These are phyloP conservation scores for Drosophila seguyi DNA, from an alignment of 1,140 invertebrate genomes.

Conservation along the genomic window DNA sequence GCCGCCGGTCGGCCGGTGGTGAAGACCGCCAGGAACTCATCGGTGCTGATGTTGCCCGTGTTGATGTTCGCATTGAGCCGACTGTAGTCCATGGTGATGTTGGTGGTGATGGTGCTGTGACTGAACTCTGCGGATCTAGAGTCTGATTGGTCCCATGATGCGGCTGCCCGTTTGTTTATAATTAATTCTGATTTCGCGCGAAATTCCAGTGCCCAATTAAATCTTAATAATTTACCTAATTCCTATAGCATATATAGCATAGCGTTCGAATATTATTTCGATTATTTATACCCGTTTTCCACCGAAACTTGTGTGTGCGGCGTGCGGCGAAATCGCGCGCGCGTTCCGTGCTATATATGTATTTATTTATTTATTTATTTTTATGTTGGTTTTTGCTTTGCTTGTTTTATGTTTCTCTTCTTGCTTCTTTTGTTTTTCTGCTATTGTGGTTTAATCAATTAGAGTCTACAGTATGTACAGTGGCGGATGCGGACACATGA, in stretches of 20 bases:
- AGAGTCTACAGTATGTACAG: slow-evolving; percentile 58
- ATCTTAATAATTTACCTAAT: slow-evolving; percentile 73
- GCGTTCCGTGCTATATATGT: slow-evolving; percentile 18
- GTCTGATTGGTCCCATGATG: slow-evolving; percentile 79
- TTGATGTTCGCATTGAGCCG: slow-evolving; percentile 72
- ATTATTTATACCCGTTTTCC: slow-evolving; percentile 82
- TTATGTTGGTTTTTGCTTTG: slow-evolving; percentile 10
- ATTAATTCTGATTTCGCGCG: slow-evolving; percentile 58
- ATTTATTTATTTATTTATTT: slow-evolving; percentile 33
- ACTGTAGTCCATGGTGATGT: slow-evolving; percentile 69
- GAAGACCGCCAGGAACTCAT: slow-evolving; percentile 81
- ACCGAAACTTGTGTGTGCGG: slow-evolving; percentile 81
- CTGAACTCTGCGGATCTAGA: slow-evolving; percentile 53
- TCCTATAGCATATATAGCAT: slow-evolving; percentile 50
- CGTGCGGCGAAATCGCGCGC: slow-evolving; percentile 41
- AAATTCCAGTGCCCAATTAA: slow-evolving; percentile 57
- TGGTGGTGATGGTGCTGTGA: slow-evolving; percentile 7
- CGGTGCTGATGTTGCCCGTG: slow-evolving; percentile 83
- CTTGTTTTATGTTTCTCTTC: slow-evolving; percentile 10
- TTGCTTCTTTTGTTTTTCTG: background rate
- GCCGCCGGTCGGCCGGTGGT: slow-evolving; percentile 35
- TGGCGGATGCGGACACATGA: slow-evolving; percentile 28
- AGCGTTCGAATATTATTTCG: slow-evolving; percentile 54
- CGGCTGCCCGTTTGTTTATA: slow-evolving; percentile 65
- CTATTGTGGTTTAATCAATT: slow-evolving; percentile 43